Evolutionary conservation across 2,113 vertebrate species (phyloP), one percentile per base, ranked within the genome.

Genomic region (Prietella phreatophila): DNA sequence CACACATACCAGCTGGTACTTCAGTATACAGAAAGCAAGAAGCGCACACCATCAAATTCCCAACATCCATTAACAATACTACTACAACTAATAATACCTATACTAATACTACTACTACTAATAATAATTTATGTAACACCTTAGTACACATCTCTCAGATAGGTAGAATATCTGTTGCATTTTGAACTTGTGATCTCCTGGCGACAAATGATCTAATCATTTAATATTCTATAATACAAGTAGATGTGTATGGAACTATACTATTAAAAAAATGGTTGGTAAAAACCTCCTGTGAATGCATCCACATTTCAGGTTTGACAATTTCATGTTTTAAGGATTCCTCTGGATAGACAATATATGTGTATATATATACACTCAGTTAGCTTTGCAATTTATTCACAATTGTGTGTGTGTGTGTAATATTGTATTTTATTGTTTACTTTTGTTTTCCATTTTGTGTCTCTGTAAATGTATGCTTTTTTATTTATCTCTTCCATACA

Each of bases 1-100:
- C 82, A 83, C 82, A 67, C 39, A 83, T 83, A 83, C 82, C 82
- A 83, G 82, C 61, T 83, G 82, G 58, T 67, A 83, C 27, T 1
- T 27, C 58, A 67, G 22, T 65, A 65, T 83, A 50, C 82, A 65
- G 58, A 83, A 83, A 47, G 10, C 14, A 67, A n/a, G 36, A 67
- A 63, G 3, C 50, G 82, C 60, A n/a, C 60, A 67, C 22, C 50
- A 61, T 63, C 36, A 60, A 60, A 82, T 25, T 61, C 6, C 30
- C 80, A 63, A n/a, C 3, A 17, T 67, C 9, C 17, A 67, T n/a
- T 83, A 83, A 17, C 30, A 30, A 25, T 50, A 50, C 6, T 83
- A 47, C 81, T 27, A 83, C 58, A 8, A 50, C 50, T 53, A 17
- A 53, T n/a, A 15, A 50, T 78, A 73, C 20, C 20, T 39, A 39